Base-by-base conservation (phyloP, 2,113 vertebrate species). In the Aptenodytes forsteri region DNA sequence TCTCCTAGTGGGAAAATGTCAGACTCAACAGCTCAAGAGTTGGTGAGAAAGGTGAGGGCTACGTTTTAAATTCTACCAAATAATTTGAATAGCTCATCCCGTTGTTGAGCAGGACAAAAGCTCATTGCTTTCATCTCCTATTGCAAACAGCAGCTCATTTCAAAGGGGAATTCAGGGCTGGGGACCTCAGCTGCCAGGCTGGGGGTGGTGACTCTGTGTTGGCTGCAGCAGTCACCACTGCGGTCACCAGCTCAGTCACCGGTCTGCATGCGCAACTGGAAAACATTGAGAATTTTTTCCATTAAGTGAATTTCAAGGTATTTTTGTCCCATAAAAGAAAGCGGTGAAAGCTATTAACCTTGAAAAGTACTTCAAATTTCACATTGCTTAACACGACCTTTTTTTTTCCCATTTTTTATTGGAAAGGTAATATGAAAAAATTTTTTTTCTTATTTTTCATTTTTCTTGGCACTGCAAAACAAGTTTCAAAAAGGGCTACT, bases 241-340 rank as follows among this genome's bases (percentile, higher is more conserved):
- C 2, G 4, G 56, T 34, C 78, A 76, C 42, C 84, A 62, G 77
- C 56, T 58, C 44, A 11, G 52, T n/a, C 67, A 49, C 58, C 2
- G 1, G 3, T 11, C 83, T 77, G 34, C 46, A 32, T 0, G 0
- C 0, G 0, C 62, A 70, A 29, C 27, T 29, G 12, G 13, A 83
- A 94, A 80, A 73, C 11, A 59, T 1, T 10, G 27, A 75, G 12
- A 34, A 16, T 36, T 75, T 40, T 93, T 90, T 56, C 70, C 65
- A 44, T 13, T 1, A 47, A 85, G 11, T 29, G 29, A 26, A 56
- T 90, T 85, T 66, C 27, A 75, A 90, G 38, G 55, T 7, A 46
- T 38, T 40, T 78, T 66, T 84, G 49, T 32, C 16, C 16, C 16
- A 34, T 30, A 62, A 55, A 58, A 78, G 7, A 70, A 42, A 36